phyloP scores from a whole-genome alignment of 1,140 invertebrate species.

The Drosophila obscura region DNA sequence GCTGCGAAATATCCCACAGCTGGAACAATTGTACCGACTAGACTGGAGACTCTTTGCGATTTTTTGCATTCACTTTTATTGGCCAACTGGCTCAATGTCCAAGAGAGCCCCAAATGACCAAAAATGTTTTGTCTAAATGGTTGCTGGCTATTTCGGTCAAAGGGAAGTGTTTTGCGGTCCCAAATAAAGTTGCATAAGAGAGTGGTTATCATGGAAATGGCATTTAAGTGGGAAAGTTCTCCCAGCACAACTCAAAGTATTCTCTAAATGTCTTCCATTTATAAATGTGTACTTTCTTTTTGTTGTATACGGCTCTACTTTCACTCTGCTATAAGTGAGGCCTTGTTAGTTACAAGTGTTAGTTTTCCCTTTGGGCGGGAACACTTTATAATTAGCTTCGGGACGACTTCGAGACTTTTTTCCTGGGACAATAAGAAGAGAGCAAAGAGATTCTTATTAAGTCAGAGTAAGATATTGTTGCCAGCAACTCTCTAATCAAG shows the following conservation, averaged over 20 bases:
- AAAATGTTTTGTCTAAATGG: too few relatives aligned
- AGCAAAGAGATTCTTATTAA: too few relatives aligned
- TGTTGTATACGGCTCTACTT: too few relatives aligned
- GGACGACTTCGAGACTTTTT: too few relatives aligned
- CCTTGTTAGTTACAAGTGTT: background rate
- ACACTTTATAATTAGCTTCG: too few relatives aligned
- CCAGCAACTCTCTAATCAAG: conserved; percentile 26
- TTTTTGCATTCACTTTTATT: conserved; percentile 5
- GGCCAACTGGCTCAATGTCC: conserved; percentile 37
- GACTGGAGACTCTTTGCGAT: background rate
- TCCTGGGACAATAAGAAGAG: too few relatives aligned
- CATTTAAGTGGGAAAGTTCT: conserved; percentile 26
- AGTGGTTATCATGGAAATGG: conserved; percentile 24
- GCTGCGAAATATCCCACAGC: conserved; percentile 43
- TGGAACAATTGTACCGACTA: conserved; percentile 7
- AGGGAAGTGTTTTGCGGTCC: conserved; percentile 16
- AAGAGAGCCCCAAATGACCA: background rate
- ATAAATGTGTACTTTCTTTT: too few relatives aligned
- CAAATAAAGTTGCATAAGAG: conserved; percentile 49
- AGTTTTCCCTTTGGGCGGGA: background rate
- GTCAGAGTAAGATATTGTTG: too few relatives aligned
- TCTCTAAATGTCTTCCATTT: too few relatives aligned
- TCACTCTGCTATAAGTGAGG: conserved; percentile 25
- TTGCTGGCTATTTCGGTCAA: conserved; percentile 21
- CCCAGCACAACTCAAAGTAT: conserved; percentile 2